Base-by-base conservation (phyloP, 2,113 vertebrate species). In the Mellivora capensis region DNA sequence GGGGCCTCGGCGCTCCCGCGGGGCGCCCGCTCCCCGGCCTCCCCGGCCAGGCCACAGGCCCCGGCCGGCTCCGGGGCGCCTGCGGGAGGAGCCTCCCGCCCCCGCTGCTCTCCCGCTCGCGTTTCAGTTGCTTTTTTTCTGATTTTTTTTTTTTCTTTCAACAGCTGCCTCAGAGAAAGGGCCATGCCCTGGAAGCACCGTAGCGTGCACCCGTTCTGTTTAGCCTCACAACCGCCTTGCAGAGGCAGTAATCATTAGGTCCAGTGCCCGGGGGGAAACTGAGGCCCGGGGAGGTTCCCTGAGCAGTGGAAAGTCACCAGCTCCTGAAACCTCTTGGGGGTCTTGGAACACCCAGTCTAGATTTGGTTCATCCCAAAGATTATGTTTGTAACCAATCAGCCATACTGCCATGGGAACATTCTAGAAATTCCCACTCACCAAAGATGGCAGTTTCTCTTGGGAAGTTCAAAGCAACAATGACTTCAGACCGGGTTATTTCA, bases 11-110 rank as follows among this genome's bases (percentile, higher is more conserved):
- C 72, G 93, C 79, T 93, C 80, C 27, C 6, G 83, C 61, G 82
- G 97, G 96, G 83, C 96, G 90, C 90, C 95, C 67, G 87, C 80
- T 87, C 79, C 62, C 12, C 6, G 77, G 87, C 90, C 96, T 85
- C 62, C 82, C 31, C 6, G 31, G 64, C 79, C 74, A 21, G 72
- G 94, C 90, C 86, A 13, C 90, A 4, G 42, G 21, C 81, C 21
- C 23, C 1, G 3, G 37, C 49, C 18, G 85, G 92, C 86, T 64
- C 86, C 15, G 20, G 82, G 59, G 34, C 80, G 31, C 87, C 71
- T 49, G 87, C 59, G 80, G 74, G 83, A 62, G 25, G 54, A 34
- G 25, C 29, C 80, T 57, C 77, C 12, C 3, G 2, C 80, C 87
- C 17, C 37, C 44, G 18, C 49, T 23, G 52, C 69, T 10, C 31